Conservation (phyloP, 2,888 invertebrate genomes). For the Rotaria macrura region DNA sequence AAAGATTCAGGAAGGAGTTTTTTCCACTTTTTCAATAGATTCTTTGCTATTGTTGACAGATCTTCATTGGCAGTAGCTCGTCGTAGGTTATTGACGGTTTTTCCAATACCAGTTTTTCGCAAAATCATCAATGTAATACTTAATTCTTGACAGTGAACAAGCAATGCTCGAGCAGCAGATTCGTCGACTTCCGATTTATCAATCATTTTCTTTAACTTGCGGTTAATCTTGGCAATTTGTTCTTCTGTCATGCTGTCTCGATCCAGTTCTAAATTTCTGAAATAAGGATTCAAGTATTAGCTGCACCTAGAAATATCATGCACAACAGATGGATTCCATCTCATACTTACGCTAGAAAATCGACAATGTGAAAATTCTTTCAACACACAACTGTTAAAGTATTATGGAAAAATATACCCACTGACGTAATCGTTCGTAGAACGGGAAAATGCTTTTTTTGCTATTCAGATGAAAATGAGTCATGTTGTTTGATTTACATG, state of each 20-base stretch:
- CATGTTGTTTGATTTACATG: not conserved
- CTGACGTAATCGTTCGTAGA: not conserved
- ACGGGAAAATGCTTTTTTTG: not conserved
- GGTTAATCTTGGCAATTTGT: not conserved
- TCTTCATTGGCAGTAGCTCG: slow-evolving; percentile 81
- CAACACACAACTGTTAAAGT: not conserved
- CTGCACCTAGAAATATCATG: too few species aligned
- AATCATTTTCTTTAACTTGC: not conserved
- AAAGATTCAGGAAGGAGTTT: slow-evolving; percentile 60
- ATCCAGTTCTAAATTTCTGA: not conserved
- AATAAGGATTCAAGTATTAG: too few species aligned
- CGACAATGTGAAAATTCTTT: not conserved
- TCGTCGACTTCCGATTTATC: not conserved
- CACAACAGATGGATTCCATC: too few species aligned
- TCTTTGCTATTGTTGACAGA: slow-evolving; percentile 82
- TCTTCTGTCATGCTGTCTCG: not conserved
- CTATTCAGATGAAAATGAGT: not conserved
- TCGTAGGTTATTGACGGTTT: slow-evolving; percentile 89
- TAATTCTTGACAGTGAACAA: slow-evolving; percentile 15
- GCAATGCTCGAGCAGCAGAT: not conserved
- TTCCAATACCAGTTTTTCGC: slow-evolving; percentile 85
- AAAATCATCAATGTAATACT: slow-evolving; percentile 34
- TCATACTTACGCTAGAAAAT: not conserved
- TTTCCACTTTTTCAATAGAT: slow-evolving; percentile 93
- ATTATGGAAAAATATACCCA: not conserved